Percentiles rank a stretch among this genome's conserved stretches.
phyloP scores from a whole-genome alignment of 2,797 vertebrate species.

The Clarias fuscus region DNA sequence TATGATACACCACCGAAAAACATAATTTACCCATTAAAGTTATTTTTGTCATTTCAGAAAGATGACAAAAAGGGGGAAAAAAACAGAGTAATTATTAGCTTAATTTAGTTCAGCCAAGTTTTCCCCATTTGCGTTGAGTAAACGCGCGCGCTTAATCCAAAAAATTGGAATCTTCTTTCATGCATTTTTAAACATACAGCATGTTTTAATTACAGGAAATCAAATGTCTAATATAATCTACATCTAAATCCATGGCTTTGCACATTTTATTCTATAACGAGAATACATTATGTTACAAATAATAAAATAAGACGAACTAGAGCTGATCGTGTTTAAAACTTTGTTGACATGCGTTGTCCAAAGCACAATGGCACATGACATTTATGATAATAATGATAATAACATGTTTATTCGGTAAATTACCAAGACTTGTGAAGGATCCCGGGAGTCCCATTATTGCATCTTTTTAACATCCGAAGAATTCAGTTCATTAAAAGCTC shows the following conservation, averaged over 20 bases:
- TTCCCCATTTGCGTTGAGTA: background rate
- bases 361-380: slow-evolving; percentile 3
- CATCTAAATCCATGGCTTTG: no score
- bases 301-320: background rate
- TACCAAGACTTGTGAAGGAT: background rate
- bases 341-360: background rate
- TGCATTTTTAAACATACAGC: background rate
- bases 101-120: background rate
- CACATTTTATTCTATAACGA: background rate
- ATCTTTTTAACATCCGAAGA: slow-evolving; percentile 38
- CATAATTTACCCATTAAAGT: background rate
- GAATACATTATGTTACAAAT: background rate
- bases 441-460: slow-evolving; percentile 40
- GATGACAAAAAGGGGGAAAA: background rate
- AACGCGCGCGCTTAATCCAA: background rate
- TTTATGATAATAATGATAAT: background rate
- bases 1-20: background rate
- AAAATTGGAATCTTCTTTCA: background rate
- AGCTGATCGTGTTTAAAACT: background rate
- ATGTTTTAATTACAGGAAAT: no score
- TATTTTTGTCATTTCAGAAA: background rate
- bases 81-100: no score
- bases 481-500: slow-evolving; percentile 19
- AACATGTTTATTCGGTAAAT: background rate
- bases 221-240: background rate